Base-by-base conservation (phyloP, 2,797 vertebrate genomes). In the Galaxias olidus region DNA sequence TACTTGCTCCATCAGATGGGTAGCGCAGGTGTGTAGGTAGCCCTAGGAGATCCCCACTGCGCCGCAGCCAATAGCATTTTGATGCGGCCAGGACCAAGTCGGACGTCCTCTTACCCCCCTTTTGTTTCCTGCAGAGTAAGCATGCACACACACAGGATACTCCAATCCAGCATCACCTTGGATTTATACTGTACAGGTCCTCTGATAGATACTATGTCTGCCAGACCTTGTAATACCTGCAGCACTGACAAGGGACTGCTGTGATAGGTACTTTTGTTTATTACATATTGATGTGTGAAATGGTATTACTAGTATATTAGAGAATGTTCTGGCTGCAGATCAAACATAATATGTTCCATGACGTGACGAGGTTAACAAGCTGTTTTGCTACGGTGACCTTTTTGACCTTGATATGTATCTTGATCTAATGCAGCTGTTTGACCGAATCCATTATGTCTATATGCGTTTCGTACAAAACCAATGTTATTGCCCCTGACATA, bases 71-170 rank as follows among this genome's bases (percentile, higher is more conserved):
- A 83, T 84, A 75, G 46, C 75, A 76, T 77, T 81, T 84, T 84
- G 82, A 88, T 53, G 76, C 77, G 79, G 72, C 43, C 47, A 83
- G 74, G 77, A 82, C 65, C 86, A 71, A 76, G 79, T 74, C 74
- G 85, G 86, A 85, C 81, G 81, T 77, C 69, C 77, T 73, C 75
- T 66, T 48, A 75, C 65, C 68, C 76, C 58, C 54, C 69, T 65
- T 74, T 18, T 15, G 15, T 54, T 69, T 90, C 83, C 80, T 90
- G 89, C 89, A 85, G 85, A 89, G 81, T 89, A 91, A 91, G 90
- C 90, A 90, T n/a, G n/a, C 81, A 85, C 73, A 82, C 74, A 86
- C 71, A 66, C 76, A 61, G 54, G 72, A 77, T 79, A 75, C 77
- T 83, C 82, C 82, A 77, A 82, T 83, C 77, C 76, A 58, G 52